Evolutionary conservation across 1,140 invertebrate genomes (phyloP).

Genomic region (Heterodera schachtii): DNA sequence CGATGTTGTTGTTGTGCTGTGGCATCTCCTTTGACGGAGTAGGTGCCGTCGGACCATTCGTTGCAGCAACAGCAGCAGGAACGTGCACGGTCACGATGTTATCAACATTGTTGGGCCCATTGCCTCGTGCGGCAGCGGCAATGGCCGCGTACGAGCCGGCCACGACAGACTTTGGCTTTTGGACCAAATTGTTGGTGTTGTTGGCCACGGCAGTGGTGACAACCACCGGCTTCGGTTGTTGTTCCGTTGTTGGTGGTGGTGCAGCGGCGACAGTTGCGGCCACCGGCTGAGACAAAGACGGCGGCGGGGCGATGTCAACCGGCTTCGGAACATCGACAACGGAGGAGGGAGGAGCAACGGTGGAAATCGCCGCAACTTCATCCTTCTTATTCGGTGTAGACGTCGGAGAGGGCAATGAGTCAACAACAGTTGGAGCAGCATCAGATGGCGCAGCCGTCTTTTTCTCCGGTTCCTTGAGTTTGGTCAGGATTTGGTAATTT

Average conservation of each 20-base stretch:
- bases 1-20: neutral
- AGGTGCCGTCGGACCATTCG: too few relatives aligned
- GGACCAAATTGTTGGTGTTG: neutral
- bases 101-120: neutral
- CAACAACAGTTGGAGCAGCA: neutral
- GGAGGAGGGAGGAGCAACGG: neutral
- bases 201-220: neutral
- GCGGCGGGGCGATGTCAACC: neutral
- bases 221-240: conserved; percentile 1
- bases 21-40: too few relatives aligned
- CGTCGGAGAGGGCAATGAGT: neutral
- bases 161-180: neutral
- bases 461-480: neutral
- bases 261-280: neutral
- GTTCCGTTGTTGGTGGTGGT: neutral
- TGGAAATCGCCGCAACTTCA: neutral
- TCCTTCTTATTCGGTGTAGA: conserved; percentile 2
- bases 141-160: conserved; percentile 6
- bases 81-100: too few relatives aligned
- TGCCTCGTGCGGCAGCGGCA: neutral
- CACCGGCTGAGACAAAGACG: neutral
- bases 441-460: neutral
- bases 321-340: neutral
- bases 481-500: too few relatives aligned
- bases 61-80: too few relatives aligned